A percentile compares a stretch with the other conserved stretches of the same genome.
phyloP scores from a whole-genome alignment of 2,113 vertebrate species.

The Mionectes macconnelli region DNA sequence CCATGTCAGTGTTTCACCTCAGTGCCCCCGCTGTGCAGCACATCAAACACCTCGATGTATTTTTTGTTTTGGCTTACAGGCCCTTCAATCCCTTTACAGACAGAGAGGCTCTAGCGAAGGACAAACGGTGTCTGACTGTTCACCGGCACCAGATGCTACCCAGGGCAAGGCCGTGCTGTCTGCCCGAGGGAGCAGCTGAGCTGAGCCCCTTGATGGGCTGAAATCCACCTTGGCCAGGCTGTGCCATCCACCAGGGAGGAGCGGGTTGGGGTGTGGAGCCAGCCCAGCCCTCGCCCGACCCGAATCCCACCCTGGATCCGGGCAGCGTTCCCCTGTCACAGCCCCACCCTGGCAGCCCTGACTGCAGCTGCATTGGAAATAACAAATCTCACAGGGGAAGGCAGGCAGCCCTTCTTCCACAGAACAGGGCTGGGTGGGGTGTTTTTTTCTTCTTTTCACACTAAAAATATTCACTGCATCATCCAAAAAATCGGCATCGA shows the following conservation, averaged over 20 bases:
- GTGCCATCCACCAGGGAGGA: neutral
- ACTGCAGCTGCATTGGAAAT: neutral
- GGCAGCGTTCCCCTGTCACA: neutral
- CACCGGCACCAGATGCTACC: neutral
- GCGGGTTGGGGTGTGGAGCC: neutral
- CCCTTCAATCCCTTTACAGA: neutral
- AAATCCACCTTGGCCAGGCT: neutral
- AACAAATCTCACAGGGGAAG: neutral
- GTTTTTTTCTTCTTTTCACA: neutral
- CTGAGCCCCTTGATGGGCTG: neutral
- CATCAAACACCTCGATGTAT: neutral
- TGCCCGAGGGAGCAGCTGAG: rapidly evolving
- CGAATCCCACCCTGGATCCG: neutral
- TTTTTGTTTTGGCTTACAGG: neutral
- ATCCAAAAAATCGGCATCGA: neutral
- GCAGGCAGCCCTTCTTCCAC: neutral
- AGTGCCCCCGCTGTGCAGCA: neutral
- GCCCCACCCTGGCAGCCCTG: neutral
- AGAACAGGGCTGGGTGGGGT: neutral
- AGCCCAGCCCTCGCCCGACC: neutral
- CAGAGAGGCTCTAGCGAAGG: neutral
- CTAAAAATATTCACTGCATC: constrained; percentile 6
- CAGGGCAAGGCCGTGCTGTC: neutral
- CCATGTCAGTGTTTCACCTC: neutral
- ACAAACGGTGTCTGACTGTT: neutral